Evolutionary conservation across 2,888 invertebrate genomes (phyloP).

Genomic region (Heterodera filipjevi): DNA sequence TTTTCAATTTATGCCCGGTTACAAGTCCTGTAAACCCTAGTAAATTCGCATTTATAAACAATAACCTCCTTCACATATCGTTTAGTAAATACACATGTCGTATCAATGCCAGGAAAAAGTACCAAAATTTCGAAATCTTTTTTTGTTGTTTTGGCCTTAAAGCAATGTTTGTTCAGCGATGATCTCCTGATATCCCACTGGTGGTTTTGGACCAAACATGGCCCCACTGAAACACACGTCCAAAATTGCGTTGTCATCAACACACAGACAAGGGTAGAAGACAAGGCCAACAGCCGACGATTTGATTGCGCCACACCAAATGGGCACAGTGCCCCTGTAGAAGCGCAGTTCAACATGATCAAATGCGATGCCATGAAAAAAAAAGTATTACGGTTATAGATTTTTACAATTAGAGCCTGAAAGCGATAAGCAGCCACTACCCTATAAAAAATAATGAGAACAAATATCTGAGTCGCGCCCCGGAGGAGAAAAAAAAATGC

Average conservation of each 20-base stretch:
- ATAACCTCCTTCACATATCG: too few relatives aligned
- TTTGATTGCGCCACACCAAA: slow-evolving; percentile 72
- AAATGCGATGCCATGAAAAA: slow-evolving; percentile 80
- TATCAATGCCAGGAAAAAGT: too few relatives aligned
- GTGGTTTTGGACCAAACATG: slow-evolving; percentile 77
- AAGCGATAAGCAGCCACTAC: too few relatives aligned
- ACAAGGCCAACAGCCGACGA: slow-evolving; percentile 81
- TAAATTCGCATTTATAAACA: too few relatives aligned
- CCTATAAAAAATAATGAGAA: too few relatives aligned
- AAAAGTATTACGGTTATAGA: background rate
- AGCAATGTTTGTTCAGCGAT: slow-evolving; percentile 94
- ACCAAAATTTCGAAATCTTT: too few relatives aligned
- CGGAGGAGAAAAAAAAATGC: too few relatives aligned
- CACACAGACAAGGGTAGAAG: slow-evolving; percentile 71
- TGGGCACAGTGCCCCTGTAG: slow-evolving; percentile 85
- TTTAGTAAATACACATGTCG: too few relatives aligned
- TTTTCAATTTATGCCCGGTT: too few relatives aligned
- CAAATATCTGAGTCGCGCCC: too few relatives aligned
- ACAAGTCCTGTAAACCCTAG: too few relatives aligned
- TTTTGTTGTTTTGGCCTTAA: slow-evolving; percentile 69
- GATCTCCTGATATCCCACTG: slow-evolving; percentile 82
- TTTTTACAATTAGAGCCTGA: background rate
- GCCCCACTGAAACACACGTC: slow-evolving; percentile 85
- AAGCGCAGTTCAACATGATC: slow-evolving; percentile 95
- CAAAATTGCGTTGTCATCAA: slow-evolving; percentile 94